Evolutionary conservation across 2,797 vertebrate genomes (phyloP), one percentile per base, ranked within the genome.

Genomic region (Micrastur ruficollis): DNA sequence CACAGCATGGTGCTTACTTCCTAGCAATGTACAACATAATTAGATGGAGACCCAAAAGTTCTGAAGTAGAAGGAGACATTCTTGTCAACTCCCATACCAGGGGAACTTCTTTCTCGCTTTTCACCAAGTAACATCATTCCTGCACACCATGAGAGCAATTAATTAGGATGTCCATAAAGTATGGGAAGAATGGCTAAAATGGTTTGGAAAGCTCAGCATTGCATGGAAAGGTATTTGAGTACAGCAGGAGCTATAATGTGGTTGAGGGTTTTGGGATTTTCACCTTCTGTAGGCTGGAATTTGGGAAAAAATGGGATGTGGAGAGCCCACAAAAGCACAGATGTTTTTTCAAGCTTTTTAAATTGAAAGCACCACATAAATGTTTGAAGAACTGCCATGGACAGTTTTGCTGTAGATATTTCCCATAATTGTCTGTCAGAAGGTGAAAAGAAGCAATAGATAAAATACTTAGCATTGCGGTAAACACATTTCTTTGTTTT

Each of bases 11-110:
- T 88, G 62, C 73, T 63, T 72, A 16, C 61, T 90, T 91, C 56
- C 87, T 65, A 68, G 75, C 72, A 72, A 70, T 47, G 79, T 93
- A 72, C 46, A 90, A 50, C 32, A 75, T 96, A 91, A 95, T 96
- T 95, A 96, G 65, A 90, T 23, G 25, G 56, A 93, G 62, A 93
- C 56, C 32, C 55, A 84, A 50, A 93, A 95, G 61, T 95, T 95
- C 76, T 86, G 66, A 91, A 86, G 46, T 36, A 74, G 46, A 73
- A 81, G n/a, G 38, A 79, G 42, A 86, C 23, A 42, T 56, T 47
- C 76, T 93, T 93, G 68, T 95, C 85, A 89, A 18, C n/a, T 73
- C 42, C 38, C 25, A 12, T 56, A 83, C 22, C 71, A 75, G 34
- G 50, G 81, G 38, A 93, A 74, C 62, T 68, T 84, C 36, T 23